Percentiles rank a stretch among this genome's conserved stretches.
Evolutionary conservation across 2,888 invertebrate genomes (phyloP).

Genomic region (Frankliniella fusca): DNA sequence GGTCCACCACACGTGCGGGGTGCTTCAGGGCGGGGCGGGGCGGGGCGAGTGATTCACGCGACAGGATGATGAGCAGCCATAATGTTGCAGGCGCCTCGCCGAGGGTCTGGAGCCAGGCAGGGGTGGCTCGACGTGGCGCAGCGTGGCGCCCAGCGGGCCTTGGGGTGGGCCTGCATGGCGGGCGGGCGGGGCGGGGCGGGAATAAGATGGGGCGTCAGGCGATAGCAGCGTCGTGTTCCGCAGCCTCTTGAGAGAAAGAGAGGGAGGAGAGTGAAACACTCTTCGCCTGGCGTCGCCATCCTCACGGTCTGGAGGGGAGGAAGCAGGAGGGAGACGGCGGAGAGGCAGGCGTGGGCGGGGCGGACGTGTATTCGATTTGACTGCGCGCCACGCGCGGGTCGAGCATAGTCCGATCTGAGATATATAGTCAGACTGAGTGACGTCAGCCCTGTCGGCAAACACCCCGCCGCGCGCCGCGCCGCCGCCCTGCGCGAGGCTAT

Average conservation of each 20-base stretch:
- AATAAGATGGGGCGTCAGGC: too few relatives aligned
- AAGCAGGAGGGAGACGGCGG: background rate
- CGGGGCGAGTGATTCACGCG: background rate
- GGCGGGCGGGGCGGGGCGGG: too few relatives aligned
- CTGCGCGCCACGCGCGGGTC: too few relatives aligned
- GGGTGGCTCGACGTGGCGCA: too few relatives aligned
- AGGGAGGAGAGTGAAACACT: background rate
- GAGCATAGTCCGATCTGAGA: too few relatives aligned
- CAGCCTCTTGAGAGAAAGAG: too few relatives aligned
- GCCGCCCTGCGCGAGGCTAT: background rate
- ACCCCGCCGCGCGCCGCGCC: background rate
- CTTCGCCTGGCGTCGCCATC: background rate
- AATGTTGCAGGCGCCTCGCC: conserved; percentile 15
- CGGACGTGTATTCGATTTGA: background rate
- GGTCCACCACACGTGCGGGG: too few relatives aligned
- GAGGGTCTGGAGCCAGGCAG: background rate
- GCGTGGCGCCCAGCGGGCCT: background rate
- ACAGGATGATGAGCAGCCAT: conserved; percentile 14
- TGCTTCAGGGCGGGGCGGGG: background rate
- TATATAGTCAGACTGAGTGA: too few relatives aligned
- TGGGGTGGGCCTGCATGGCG: background rate
- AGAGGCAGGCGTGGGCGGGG: background rate
- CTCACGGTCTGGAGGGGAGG: background rate
- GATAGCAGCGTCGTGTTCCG: too few relatives aligned
- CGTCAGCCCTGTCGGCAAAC: background rate